Percentiles rank a stretch among this genome's conserved stretches.
Evolutionary conservation across 2,797 vertebrate genomes (phyloP).

Genomic region (Pseudochromis fuscus): DNA sequence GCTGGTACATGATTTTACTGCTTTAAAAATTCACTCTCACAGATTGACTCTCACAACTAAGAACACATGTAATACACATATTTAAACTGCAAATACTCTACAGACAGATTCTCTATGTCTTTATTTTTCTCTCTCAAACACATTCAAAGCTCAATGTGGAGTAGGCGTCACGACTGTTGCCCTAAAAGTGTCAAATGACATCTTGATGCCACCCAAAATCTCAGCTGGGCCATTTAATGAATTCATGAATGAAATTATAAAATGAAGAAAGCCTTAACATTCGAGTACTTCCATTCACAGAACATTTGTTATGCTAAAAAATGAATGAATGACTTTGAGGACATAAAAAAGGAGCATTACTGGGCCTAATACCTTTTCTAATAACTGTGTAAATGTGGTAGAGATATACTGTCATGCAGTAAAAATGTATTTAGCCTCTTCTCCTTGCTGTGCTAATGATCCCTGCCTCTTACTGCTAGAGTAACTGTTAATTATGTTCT

Average conservation of each 20-base stretch:
- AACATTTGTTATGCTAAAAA: constrained; percentile 26
- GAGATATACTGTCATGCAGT: constrained; percentile 1
- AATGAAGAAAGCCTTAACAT: constrained; percentile 34
- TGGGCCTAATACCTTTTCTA: constrained; percentile 12
- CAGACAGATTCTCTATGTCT: constrained; percentile 8
- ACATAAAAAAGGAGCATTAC: constrained; percentile 14
- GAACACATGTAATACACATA: constrained; percentile 9
- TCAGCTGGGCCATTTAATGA: constrained; percentile 48
- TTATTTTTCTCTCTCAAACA: constrained; percentile 14
- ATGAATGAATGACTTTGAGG: constrained; percentile 22
- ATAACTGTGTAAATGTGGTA: not conserved
- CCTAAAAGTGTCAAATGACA: constrained; percentile 72
- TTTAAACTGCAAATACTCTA: constrained; percentile 18
- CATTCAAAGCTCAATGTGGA: constrained; percentile 44
- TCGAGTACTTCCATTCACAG: constrained; percentile 42
- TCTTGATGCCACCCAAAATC: constrained; percentile 61
- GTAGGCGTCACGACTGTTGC: constrained; percentile 47
- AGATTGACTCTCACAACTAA: not conserved
- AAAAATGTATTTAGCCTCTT: constrained; percentile 3
- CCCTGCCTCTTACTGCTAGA: not conserved
- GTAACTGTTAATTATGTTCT: not conserved
- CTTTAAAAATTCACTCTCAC: not conserved
- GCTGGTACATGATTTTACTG: not conserved
- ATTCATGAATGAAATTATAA: constrained; percentile 69
- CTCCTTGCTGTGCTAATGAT: not conserved